These are phyloP conservation scores for Lates calcarifer DNA, from an alignment of 2,113 vertebrate species.

Conservation along the genomic window DNA sequence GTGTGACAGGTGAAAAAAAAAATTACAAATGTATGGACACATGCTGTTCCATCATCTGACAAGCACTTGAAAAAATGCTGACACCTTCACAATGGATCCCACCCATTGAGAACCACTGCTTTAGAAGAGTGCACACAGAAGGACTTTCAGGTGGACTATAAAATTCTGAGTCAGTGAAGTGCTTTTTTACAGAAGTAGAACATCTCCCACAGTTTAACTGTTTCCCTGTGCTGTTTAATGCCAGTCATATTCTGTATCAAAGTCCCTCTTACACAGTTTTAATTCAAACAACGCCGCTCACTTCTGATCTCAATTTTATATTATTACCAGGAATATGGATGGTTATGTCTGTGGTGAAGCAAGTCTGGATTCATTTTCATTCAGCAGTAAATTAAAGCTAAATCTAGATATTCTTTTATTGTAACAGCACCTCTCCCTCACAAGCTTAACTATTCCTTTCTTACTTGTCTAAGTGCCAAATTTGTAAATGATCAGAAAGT, in stretches of 20 bases:
- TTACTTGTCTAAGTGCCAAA: neutral
- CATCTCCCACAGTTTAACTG: neutral
- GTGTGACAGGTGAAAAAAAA: too few relatives aligned
- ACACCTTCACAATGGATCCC: too few relatives aligned
- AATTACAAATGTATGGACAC: too few relatives aligned
- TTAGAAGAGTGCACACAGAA: too few relatives aligned
- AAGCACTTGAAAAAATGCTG: too few relatives aligned
- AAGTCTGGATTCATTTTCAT: constrained; percentile 9
- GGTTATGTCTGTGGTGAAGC: neutral
- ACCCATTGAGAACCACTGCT: too few relatives aligned
- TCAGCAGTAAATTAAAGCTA: neutral
- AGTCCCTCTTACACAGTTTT: neutral
- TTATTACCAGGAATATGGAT: constrained; percentile 22
- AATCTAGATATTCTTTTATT: neutral
- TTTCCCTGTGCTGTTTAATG: neutral
- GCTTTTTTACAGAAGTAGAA: neutral
- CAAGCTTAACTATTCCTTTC: neutral
- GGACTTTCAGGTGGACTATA: too few relatives aligned
- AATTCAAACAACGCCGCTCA: neutral
- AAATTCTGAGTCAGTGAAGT: neutral
- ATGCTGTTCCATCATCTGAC: too few relatives aligned
- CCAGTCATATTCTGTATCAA: neutral
- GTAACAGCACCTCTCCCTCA: neutral
- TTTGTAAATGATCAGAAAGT: neutral
- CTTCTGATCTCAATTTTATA: constrained; percentile 27